phyloP scores from a whole-genome alignment of 2,888 invertebrate species.

The Agrochola circellaris region DNA sequence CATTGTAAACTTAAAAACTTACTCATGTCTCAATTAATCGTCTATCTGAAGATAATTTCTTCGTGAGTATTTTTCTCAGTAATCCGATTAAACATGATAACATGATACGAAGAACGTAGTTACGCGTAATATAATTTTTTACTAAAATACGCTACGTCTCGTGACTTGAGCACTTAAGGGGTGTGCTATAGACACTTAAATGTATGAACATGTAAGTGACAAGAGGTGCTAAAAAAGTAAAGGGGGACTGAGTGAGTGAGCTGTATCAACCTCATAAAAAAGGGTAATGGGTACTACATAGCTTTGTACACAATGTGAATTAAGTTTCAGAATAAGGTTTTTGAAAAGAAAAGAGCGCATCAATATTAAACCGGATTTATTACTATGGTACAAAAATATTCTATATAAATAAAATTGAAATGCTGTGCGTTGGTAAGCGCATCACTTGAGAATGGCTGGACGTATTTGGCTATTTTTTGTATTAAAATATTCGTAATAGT shows the following conservation, averaged over 20 bases:
- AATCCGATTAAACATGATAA: conserved; percentile 19
- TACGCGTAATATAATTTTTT: conserved; percentile 3
- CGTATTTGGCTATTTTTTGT: not conserved
- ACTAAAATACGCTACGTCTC: conserved; percentile 39
- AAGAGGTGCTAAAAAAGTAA: conserved; percentile 52
- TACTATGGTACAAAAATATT: no score
- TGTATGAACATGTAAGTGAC: conserved; percentile 52
- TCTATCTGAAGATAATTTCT: conserved; percentile 8
- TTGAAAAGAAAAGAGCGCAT: not conserved
- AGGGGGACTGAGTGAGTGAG: conserved; percentile 40
- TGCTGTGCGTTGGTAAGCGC: not conserved
- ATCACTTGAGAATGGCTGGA: not conserved
- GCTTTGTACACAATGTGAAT: not conserved
- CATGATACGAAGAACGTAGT: conserved; percentile 1
- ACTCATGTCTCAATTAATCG: not conserved
- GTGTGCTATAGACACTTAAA: conserved; percentile 49
- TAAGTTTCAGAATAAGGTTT: not conserved
- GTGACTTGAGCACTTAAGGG: conserved; percentile 41
- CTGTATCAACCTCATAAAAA: conserved; percentile 15
- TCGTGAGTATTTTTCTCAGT: conserved; percentile 12
- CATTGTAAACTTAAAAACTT: not conserved
- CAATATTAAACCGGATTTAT: not conserved
- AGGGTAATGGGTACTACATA: not conserved
- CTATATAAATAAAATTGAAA: not conserved
- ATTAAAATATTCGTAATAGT: not conserved